Percentiles rank a stretch among this genome's conserved stretches.
These are phyloP conservation scores for Siniperca scherzeri DNA, from an alignment of 2,797 vertebrate species.

Conservation along the genomic window DNA sequence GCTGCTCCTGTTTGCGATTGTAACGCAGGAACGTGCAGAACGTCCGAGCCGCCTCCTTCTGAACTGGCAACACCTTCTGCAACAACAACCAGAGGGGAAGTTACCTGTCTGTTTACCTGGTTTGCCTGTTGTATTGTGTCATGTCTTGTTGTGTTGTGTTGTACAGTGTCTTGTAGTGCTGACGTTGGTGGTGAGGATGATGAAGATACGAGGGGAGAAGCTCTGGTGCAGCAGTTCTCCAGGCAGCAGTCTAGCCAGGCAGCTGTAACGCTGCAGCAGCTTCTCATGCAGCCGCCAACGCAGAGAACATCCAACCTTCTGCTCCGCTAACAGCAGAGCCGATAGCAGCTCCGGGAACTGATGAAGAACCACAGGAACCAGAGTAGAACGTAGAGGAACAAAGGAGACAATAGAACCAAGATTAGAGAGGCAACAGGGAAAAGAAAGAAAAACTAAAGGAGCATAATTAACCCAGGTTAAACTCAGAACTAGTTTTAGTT, in stretches of 20 bases:
- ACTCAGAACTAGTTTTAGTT: not conserved
- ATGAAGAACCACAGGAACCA: not conserved
- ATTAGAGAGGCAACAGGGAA: not conserved
- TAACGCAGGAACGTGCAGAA: constrained; percentile 94
- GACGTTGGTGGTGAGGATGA: constrained; percentile 94
- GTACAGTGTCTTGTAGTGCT: constrained; percentile 58
- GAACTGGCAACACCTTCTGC: constrained; percentile 95
- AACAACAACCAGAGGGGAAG: constrained; percentile 33
- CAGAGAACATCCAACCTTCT: constrained; percentile 92
- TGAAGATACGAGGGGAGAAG: constrained; percentile 93
- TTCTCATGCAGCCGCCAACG: constrained; percentile 96
- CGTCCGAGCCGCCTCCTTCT: constrained; percentile 94
- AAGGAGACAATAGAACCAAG: not conserved
- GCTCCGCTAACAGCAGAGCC: constrained; percentile 91
- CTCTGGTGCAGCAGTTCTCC: constrained; percentile 95
- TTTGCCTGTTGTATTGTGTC: not conserved
- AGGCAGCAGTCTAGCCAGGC: constrained; percentile 91
- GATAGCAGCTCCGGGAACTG: constrained; percentile 89
- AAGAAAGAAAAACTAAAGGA: not conserved
- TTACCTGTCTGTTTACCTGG: constrained; percentile 9
- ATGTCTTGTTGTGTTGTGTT: not conserved
- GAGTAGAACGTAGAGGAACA: fast-evolving
- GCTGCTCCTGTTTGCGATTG: constrained; percentile 95
- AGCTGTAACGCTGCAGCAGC: constrained; percentile 92
- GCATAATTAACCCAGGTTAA: not conserved